Conservation (phyloP, 2,113 vertebrate genomes). For the Argyrosomus japonicus region DNA sequence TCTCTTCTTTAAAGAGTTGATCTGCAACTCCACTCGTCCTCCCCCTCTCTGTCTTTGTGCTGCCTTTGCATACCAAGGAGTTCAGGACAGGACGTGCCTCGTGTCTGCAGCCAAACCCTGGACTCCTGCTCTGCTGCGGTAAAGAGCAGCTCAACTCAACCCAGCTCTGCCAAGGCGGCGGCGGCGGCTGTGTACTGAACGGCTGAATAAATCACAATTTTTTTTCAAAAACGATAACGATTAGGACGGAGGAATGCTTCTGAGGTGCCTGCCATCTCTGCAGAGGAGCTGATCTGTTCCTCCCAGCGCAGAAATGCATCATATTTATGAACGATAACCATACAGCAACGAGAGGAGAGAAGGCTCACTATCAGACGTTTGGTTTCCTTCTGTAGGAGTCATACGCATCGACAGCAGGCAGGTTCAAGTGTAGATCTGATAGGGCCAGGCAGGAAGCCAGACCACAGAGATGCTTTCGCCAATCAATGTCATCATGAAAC, state of each 20-base stretch:
- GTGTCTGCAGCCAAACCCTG: constrained; percentile 48
- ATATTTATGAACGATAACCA: constrained; percentile 62
- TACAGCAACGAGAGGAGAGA: constrained; percentile 9
- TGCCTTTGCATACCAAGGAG: constrained; percentile 42
- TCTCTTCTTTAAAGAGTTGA: neutral
- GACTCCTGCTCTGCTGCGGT: constrained; percentile 33
- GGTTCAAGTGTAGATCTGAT: constrained; percentile 74
- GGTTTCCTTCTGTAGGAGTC: constrained; percentile 35
- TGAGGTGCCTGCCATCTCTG: constrained; percentile 22
- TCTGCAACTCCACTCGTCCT: constrained; percentile 2
- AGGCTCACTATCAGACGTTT: constrained; percentile 51
- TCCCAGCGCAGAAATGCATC: constrained; percentile 39
- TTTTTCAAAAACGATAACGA: constrained; percentile 39
- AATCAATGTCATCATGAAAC: constrained; percentile 68
- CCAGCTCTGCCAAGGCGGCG: constrained; percentile 10
- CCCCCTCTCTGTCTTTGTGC: constrained; percentile 7
- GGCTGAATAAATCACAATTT: constrained; percentile 60
- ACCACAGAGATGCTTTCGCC: constrained; percentile 57
- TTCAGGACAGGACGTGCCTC: constrained; percentile 46
- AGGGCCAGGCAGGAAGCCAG: constrained; percentile 61
- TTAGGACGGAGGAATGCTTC: constrained; percentile 32
- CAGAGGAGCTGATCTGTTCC: constrained; percentile 18
- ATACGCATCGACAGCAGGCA: constrained; percentile 40
- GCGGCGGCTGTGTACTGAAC: constrained; percentile 6
- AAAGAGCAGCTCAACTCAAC: constrained; percentile 21